phyloP scores from a whole-genome alignment of 2,888 invertebrate species.

The Sarcophaga rosellei region DNA sequence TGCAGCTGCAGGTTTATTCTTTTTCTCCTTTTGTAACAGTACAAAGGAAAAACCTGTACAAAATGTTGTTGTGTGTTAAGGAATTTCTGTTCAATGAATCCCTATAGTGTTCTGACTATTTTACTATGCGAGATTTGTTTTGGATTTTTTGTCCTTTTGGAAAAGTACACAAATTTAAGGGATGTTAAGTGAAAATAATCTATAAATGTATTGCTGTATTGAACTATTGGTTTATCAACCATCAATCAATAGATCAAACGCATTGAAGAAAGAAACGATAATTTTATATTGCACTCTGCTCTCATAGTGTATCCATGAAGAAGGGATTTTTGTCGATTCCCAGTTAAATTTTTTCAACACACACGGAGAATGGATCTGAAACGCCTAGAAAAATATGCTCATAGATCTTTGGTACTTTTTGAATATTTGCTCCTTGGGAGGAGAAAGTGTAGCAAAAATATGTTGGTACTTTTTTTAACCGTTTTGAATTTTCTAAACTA shows the following conservation, averaged over 20 bases:
- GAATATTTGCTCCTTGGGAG: too few species aligned
- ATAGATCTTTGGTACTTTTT: too few species aligned
- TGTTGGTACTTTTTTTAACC: background rate
- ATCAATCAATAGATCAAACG: background rate
- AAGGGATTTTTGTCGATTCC: too few species aligned
- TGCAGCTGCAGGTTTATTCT: conserved; percentile 62
- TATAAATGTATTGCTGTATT: background rate
- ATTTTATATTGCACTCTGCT: too few species aligned
- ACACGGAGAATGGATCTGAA: too few species aligned
- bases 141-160: background rate
- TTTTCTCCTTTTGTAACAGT: conserved; percentile 38
- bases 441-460: background rate
- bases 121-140: conserved; percentile 6
- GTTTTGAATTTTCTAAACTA: too few species aligned
- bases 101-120: conserved; percentile 9
- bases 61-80: background rate
- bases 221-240: too few species aligned
- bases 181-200: conserved; percentile 2
- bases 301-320: too few species aligned
- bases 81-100: conserved; percentile 15
- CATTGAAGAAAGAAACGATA: background rate
- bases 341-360: too few species aligned
- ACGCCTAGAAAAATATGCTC: too few species aligned
- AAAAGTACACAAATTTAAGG: background rate
- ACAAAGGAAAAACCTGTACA: conserved; percentile 37